A percentile compares a stretch with the other conserved stretches of the same genome.
Conservation (phyloP, 2,113 vertebrate genomes). For the Addax nasomaculatus region DNA sequence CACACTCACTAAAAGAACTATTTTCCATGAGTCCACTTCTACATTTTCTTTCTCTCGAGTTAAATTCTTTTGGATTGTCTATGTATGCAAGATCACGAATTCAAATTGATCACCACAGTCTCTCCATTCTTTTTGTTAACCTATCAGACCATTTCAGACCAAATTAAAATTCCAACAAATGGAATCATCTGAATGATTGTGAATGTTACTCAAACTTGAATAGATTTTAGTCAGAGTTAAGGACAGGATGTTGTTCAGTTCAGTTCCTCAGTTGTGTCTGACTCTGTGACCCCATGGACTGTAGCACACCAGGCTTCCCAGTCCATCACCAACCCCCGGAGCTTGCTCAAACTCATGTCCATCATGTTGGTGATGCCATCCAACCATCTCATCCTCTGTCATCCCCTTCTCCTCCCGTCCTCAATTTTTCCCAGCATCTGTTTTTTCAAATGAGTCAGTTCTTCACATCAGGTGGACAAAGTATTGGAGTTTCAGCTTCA, state of each 20-base stretch:
- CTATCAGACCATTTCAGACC: neutral
- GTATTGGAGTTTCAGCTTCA: neutral
- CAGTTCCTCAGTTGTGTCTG: neutral
- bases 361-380: neutral
- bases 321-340: neutral
- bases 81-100: neutral
- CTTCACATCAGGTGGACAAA: neutral
- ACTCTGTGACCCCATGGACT: neutral
- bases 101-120: neutral
- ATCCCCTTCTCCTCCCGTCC: neutral
- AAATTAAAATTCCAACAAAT: conserved; percentile 33
- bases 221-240: neutral
- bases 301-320: neutral
- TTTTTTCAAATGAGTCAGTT: neutral
- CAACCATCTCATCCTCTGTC: neutral
- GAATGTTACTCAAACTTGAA: neutral
- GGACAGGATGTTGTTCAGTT: neutral
- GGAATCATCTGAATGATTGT: conserved; percentile 9
- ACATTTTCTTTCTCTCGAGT: conserved; percentile 17
- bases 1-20: neutral
- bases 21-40: neutral
- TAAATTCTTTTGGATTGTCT: neutral
- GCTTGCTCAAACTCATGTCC: neutral
- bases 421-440: neutral
- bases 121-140: neutral